Conservation (phyloP, 2,113 vertebrate genomes). For the Petromus typicus region DNA sequence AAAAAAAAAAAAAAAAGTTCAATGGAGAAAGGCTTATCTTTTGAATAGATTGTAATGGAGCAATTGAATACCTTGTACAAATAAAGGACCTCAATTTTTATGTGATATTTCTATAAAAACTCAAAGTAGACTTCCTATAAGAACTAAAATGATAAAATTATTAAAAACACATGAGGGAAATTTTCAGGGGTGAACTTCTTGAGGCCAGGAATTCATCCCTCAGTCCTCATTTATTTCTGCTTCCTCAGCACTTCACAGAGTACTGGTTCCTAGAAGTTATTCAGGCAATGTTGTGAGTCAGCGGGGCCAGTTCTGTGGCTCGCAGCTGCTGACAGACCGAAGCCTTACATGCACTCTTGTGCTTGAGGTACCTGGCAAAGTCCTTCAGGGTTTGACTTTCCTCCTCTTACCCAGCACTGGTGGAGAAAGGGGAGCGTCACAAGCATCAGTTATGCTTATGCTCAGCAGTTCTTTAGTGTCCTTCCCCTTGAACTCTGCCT, state of each 20-base stretch:
- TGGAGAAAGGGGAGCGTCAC: background rate
- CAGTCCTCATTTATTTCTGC: background rate
- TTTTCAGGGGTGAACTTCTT: background rate
- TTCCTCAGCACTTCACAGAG: background rate
- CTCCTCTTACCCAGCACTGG: background rate
- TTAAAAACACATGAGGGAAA: slow-evolving; percentile 23
- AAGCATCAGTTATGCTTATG: background rate
- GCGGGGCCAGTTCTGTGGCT: background rate
- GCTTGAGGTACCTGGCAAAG: background rate
- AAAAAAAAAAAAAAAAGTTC: no score
- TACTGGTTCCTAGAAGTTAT: background rate
- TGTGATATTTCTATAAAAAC: background rate
- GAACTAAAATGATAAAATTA: background rate
- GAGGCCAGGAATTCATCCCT: background rate
- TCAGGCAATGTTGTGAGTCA: background rate
- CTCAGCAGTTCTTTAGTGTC: background rate
- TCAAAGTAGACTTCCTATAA: background rate
- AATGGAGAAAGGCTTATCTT: background rate
- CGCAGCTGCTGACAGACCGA: background rate
- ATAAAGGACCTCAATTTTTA: background rate
- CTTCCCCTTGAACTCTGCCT: background rate
- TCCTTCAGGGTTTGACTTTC: background rate
- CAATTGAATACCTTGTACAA: background rate
- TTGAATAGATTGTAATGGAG: background rate
- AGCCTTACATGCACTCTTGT: background rate